Base-by-base conservation (phyloP, 1,140 invertebrate species). In the Diabrotica undecimpunctata region DNA sequence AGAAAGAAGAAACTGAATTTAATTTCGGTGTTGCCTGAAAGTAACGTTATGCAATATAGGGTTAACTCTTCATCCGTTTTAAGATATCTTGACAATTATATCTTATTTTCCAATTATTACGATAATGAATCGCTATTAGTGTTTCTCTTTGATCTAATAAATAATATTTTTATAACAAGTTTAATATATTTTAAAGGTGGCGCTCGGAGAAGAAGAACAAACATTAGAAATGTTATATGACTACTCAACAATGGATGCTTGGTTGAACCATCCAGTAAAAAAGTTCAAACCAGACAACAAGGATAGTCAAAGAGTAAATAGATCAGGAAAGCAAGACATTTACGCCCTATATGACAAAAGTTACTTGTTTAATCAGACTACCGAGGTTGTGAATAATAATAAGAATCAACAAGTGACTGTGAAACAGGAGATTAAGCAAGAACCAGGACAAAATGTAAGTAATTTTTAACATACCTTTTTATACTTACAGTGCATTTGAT, bases 261-360 rank as follows among this genome's bases (percentile, higher is more conserved):
- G 93, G 93, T 81, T 94, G 63, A 89, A 94, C 78, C 90, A 94
- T 82, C 92, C 93, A 0, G 91, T 94, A 39, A 96, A 95, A 78
- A 87, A 88, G 71, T 90, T 92, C 77, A 93, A 87, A 76, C 78
- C 79, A 25, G 83, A 84, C 64, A 75, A 78, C 62, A 76, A 70
- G 66, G 74, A 75, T 56, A 74, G 67, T 67, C 59, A 69, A 63
- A 72, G 73, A 59, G 58, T 66, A 13, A 67, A 68, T 37, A 70
- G 66, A 56, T 55, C 66, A 65, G 66, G 46, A 54, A 72, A 67
- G 70, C 65, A 64, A 61, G 85, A 87, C 76, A 78, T 87, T 59
- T 88, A 87, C 75, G 83, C 83, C 38, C 81, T 85, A 50, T 85
- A 86, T 72, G 81, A 83, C 64, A 85, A 86, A 74, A 85, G 83